Percentiles rank a stretch among this genome's conserved stretches.
phyloP scores from a whole-genome alignment of 1,140 invertebrate genomes.

The Mya arenaria region DNA sequence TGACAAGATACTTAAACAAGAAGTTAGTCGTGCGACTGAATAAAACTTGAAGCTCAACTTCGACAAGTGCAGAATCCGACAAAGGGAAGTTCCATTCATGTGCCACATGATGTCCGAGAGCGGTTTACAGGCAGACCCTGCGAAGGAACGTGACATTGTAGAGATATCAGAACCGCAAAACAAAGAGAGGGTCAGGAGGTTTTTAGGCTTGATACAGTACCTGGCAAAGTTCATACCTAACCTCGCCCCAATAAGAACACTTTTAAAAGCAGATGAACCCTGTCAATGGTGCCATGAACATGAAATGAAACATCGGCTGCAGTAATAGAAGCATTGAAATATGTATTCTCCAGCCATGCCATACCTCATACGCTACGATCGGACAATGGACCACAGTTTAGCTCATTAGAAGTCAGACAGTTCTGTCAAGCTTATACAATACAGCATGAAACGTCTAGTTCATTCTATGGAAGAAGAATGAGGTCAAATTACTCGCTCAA shows the following conservation, averaged over 20 bases:
- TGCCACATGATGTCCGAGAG: constrained; percentile 72
- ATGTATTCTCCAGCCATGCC: constrained; percentile 40
- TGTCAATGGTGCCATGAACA: constrained; percentile 51
- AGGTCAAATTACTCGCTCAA: constrained; percentile 49
- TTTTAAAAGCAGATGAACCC: constrained; percentile 20
- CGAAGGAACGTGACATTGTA: constrained; percentile 76
- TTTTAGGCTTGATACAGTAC: constrained; percentile 59
- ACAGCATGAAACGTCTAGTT: constrained; percentile 59
- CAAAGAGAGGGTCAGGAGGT: constrained; percentile 40
- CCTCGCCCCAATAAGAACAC: constrained; percentile 47
- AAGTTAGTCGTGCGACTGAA: constrained; percentile 76
- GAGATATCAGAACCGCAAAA: constrained; percentile 50
- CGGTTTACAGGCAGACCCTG: constrained; percentile 77
- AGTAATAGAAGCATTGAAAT: constrained; percentile 29
- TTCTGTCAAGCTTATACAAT: constrained; percentile 53
- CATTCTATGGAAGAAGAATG: constrained; percentile 21
- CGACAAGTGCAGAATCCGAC: constrained; percentile 55
- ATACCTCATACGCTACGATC: constrained; percentile 69
- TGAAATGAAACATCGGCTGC: constrained; percentile 29
- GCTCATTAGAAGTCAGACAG: constrained; percentile 73
- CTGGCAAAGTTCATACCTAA: constrained; percentile 63
- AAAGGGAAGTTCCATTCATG: constrained; percentile 50
- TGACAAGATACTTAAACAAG: constrained; percentile 59
- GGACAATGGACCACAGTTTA: constrained; percentile 81
- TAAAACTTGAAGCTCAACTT: constrained; percentile 62